These are phyloP conservation scores for Chaetodon trifasciatus DNA, from an alignment of 2,797 vertebrate species.

Conservation along the genomic window DNA sequence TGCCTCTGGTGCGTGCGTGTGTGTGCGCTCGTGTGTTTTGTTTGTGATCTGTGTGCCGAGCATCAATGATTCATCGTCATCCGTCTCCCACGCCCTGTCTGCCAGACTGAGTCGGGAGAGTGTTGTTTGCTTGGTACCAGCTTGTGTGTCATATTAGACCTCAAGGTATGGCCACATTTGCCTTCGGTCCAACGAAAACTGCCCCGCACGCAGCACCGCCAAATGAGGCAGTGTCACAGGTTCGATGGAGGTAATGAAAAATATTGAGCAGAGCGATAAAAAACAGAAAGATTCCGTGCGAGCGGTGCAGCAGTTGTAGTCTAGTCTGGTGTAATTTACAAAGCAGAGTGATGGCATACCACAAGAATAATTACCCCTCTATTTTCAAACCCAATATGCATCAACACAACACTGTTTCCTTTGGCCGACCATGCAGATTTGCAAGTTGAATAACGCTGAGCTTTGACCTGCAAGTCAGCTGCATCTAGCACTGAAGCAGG, in stretches of 20 bases:
- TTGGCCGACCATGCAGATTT: neutral
- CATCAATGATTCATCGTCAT: slow-evolving; percentile 69
- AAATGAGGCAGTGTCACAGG: neutral
- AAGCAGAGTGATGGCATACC: neutral
- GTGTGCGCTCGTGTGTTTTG: slow-evolving; percentile 34
- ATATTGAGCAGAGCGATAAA: neutral
- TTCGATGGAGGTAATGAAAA: slow-evolving; percentile 7
- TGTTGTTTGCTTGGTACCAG: slow-evolving; percentile 44
- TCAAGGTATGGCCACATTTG: slow-evolving; percentile 28
- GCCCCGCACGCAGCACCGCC: neutral
- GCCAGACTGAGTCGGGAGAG: slow-evolving; percentile 55
- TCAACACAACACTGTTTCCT: slow-evolving; percentile 10
- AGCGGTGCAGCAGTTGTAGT: slow-evolving; percentile 6
- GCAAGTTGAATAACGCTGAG: slow-evolving; percentile 14
- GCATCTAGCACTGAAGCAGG: neutral
- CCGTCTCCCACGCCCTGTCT: slow-evolving; percentile 70
- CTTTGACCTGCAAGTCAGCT: slow-evolving; percentile 18
- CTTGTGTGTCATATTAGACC: slow-evolving; percentile 17
- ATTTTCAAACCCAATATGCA: neutral
- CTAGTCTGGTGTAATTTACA: slow-evolving; percentile 7
- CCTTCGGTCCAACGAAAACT: slow-evolving; percentile 1
- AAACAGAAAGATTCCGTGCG: slow-evolving; percentile 18
- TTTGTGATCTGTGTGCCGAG: slow-evolving; percentile 65
- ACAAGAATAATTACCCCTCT: slow-evolving; percentile 20
- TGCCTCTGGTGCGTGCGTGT: slow-evolving; percentile 25